A percentile compares a stretch with the other conserved stretches of the same genome.
Conservation (phyloP, 2,888 invertebrate genomes). For the Drosophila vallismaia region DNA sequence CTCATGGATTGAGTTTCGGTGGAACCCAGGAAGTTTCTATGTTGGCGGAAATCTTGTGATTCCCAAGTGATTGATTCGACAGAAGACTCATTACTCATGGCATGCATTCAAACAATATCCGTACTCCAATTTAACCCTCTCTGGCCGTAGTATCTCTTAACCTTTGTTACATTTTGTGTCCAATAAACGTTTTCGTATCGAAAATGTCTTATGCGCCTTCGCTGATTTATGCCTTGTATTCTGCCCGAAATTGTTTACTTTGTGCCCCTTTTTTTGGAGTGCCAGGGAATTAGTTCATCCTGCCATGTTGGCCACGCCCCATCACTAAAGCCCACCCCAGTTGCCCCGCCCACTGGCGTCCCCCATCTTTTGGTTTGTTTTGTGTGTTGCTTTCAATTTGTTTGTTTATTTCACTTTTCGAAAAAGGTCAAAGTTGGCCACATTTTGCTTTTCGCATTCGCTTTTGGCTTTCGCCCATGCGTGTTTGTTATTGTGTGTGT, state of each 20-base stretch:
- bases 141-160: not conserved
- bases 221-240: slow-evolving; percentile 43
- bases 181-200: slow-evolving; percentile 22
- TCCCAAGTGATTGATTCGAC: slow-evolving; percentile 15
- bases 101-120: slow-evolving; percentile 18
- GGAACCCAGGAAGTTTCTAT: not conserved
- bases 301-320: slow-evolving; percentile 49
- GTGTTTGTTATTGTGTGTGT: slow-evolving; percentile 15
- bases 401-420: slow-evolving; percentile 73
- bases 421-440: slow-evolving; percentile 70
- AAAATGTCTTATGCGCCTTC: slow-evolving; percentile 29
- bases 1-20: slow-evolving; percentile 20
- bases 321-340: slow-evolving; percentile 14
- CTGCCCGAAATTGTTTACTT: slow-evolving; percentile 48
- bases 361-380: slow-evolving; percentile 35
- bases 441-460: slow-evolving; percentile 44
- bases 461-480: slow-evolving; percentile 31
- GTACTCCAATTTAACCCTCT: not conserved
- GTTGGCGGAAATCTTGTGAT: slow-evolving; percentile 12
- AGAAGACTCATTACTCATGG: slow-evolving; percentile 31
- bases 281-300: slow-evolving; percentile 57
- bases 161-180: not conserved
- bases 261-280: slow-evolving; percentile 40
- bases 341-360: slow-evolving; percentile 15
- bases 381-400: slow-evolving; percentile 69